These are phyloP conservation scores for Brachionus manjavacas DNA, from an alignment of 1,140 invertebrate species.

Conservation along the genomic window DNA sequence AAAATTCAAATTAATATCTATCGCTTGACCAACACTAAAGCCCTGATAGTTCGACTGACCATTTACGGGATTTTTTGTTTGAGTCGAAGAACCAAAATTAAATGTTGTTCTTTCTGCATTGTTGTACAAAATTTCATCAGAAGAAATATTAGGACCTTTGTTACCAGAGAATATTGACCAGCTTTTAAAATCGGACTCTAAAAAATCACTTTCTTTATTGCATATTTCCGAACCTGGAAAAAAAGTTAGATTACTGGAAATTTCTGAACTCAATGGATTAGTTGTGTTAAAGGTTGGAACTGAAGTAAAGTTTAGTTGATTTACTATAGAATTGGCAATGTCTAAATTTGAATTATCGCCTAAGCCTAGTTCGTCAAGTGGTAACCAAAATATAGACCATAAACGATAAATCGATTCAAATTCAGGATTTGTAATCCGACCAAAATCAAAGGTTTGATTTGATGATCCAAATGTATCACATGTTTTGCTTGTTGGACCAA, in stretches of 20 bases:
- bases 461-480: not conserved
- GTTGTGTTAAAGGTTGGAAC: not conserved
- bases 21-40: not conserved
- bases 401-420: too few species aligned
- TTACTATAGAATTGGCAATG: not conserved
- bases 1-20: not conserved
- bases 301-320: not conserved
- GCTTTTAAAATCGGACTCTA: not conserved
- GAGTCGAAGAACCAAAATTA: not conserved
- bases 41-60: not conserved
- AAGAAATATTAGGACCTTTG: not conserved
- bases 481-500: too few species aligned
- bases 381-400: too few species aligned
- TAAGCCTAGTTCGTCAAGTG: too few species aligned
- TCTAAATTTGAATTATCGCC: too few species aligned
- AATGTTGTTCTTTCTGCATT: not conserved
- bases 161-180: not conserved
- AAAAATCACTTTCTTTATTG: not conserved
- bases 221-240: not conserved
- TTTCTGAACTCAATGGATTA: not conserved
- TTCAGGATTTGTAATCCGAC: too few species aligned
- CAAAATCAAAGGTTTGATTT: not conserved
- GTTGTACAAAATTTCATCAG: too few species aligned
- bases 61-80: not conserved
- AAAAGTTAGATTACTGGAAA: not conserved